Evolutionary conservation across 2,113 vertebrate genomes (phyloP).

Genomic region (Centropristis striata): DNA sequence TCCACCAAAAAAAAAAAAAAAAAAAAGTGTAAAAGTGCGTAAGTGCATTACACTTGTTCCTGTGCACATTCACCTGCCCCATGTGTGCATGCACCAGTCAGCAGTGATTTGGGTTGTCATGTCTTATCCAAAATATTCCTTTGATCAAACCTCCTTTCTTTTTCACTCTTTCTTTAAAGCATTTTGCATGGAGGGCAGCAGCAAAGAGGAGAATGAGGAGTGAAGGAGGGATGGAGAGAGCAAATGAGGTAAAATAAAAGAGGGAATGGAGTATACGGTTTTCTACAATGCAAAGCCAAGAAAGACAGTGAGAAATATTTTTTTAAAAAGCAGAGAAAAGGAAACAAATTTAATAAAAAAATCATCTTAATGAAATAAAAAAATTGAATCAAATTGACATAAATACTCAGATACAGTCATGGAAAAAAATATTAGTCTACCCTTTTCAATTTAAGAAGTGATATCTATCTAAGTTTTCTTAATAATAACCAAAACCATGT

Average conservation of each 20-base stretch:
- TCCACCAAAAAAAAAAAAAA: neutral
- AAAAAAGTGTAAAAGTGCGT: conserved; percentile 1
- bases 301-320: no score
- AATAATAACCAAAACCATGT: no score
- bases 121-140: conserved; percentile 39
- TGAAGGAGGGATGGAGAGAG: neutral
- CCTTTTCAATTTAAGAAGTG: no score
- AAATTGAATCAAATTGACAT: neutral
- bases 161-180: conserved; percentile 36
- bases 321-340: no score
- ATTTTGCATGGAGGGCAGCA: conserved; percentile 5
- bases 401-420: no score
- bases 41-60: neutral
- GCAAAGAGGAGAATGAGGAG: neutral
- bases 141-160: conserved; percentile 57
- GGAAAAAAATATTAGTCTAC: no score
- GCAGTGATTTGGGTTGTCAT: conserved; percentile 44
- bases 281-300: neutral
- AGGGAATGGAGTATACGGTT: neutral
- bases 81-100: conserved; percentile 18
- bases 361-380: no score
- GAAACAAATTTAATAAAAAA: no score
- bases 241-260: neutral
- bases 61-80: conserved; percentile 2
- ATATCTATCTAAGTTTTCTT: no score